These are phyloP conservation scores for Pseudopodoces humilis DNA, from an alignment of 2,113 vertebrate species.

Conservation along the genomic window DNA sequence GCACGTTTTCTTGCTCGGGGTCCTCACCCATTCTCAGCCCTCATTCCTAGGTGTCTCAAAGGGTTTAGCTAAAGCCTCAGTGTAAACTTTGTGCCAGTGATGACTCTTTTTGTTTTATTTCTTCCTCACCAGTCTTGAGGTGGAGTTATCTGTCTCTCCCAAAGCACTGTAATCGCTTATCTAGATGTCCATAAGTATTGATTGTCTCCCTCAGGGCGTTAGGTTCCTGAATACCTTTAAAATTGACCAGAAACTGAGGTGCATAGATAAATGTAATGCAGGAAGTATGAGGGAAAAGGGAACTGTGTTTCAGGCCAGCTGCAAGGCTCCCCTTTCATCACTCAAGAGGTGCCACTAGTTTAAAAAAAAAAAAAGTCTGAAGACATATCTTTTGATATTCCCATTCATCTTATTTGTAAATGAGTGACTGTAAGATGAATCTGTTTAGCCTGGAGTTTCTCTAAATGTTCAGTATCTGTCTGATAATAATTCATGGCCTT, in stretches of 20 bases:
- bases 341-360: not conserved
- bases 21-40: not conserved
- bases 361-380: not conserved
- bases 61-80: not conserved
- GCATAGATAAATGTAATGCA: not conserved
- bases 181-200: not conserved
- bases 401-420: not conserved
- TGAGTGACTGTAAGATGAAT: not conserved
- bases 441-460: not conserved
- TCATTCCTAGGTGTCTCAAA: not conserved
- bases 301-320: not conserved
- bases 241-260: not conserved
- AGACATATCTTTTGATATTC: not conserved
- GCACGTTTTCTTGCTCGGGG: not conserved
- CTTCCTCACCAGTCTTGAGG: not conserved
- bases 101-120: not conserved
- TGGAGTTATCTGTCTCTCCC: accelerated
- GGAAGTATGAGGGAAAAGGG: not conserved
- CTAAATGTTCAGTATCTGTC: not conserved
- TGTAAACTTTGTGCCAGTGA: not conserved
- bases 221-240: not conserved
- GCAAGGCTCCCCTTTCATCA: not conserved
- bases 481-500: not conserved
- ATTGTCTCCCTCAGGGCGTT: not conserved
- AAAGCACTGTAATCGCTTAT: accelerated